Conservation (phyloP, 2,797 vertebrate species). For the Tapera naevia region DNA sequence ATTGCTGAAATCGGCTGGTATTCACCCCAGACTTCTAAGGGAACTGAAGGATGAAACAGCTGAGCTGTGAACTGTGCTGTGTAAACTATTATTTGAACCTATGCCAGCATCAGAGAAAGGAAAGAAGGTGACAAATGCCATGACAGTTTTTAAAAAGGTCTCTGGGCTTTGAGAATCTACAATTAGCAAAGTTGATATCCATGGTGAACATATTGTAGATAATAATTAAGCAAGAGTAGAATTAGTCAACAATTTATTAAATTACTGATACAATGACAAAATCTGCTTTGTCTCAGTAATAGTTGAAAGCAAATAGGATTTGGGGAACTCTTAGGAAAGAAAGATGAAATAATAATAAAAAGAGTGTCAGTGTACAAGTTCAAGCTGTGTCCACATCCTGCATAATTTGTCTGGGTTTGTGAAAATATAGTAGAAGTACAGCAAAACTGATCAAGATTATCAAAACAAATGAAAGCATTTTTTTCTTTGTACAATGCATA, state of each 20-base stretch:
- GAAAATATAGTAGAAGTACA: background rate
- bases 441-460: background rate
- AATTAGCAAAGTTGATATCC: background rate
- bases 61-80: background rate
- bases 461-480: background rate
- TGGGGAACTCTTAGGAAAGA: background rate
- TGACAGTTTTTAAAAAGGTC: background rate
- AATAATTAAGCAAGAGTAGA: background rate
- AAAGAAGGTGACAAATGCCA: background rate
- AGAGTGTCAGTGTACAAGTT: background rate
- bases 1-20: slow-evolving; percentile 15
- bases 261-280: background rate
- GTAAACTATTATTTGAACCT: slow-evolving; percentile 8
- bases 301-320: background rate
- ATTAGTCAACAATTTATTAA: background rate
- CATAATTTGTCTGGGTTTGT: background rate
- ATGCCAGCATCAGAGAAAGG: background rate
- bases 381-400: background rate
- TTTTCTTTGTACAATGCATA: background rate
- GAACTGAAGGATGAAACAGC: slow-evolving; percentile 40
- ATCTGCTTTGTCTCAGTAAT: background rate
- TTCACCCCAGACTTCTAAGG: slow-evolving; percentile 9
- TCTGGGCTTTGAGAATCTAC: background rate
- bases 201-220: background rate
- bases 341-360: background rate